A percentile compares a stretch with the other conserved stretches of the same genome.
phyloP scores from a whole-genome alignment of 2,888 invertebrate species.

The Yponomeuta plumbellus region DNA sequence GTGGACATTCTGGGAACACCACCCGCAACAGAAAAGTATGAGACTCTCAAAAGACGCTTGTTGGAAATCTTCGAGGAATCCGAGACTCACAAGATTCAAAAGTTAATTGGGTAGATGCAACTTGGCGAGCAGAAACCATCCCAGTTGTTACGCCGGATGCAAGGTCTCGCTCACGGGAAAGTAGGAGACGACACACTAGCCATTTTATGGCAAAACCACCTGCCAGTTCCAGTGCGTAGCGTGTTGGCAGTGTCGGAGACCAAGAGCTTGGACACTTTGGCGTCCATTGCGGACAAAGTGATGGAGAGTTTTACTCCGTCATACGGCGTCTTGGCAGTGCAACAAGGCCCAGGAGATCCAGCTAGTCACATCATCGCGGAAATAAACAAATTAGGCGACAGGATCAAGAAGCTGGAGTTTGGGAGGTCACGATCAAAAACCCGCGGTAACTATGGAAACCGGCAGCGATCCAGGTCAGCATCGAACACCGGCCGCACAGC shows the following conservation, averaged over 20 bases:
- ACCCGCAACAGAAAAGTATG: background rate
- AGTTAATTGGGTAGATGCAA: conserved; percentile 12
- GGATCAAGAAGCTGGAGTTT: no score
- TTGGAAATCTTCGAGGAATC: background rate
- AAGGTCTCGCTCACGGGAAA: conserved; percentile 11
- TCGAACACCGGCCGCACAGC: no score
- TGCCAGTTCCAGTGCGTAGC: background rate
- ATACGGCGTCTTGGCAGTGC: conserved; percentile 4
- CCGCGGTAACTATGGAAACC: no score
- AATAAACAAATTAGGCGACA: no score
- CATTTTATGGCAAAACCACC: conserved; percentile 9
- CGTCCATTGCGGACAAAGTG: conserved; percentile 10
- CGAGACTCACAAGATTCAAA: conserved; percentile 5
- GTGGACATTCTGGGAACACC: conserved; percentile 17
- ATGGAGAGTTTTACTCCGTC: conserved; percentile 7
- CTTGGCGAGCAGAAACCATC: conserved; percentile 13
- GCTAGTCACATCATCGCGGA: no score
- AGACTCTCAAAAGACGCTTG: background rate
- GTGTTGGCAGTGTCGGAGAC: conserved; percentile 8
- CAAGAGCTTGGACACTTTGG: conserved; percentile 4
- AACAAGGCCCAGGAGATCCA: no score
- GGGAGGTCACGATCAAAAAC: no score
- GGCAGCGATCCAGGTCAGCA: no score
- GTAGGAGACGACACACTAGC: conserved; percentile 9
- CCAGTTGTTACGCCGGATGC: conserved; percentile 14